Evolutionary conservation across 2,113 vertebrate species (phyloP).

Genomic region (Pampusana beccarii): DNA sequence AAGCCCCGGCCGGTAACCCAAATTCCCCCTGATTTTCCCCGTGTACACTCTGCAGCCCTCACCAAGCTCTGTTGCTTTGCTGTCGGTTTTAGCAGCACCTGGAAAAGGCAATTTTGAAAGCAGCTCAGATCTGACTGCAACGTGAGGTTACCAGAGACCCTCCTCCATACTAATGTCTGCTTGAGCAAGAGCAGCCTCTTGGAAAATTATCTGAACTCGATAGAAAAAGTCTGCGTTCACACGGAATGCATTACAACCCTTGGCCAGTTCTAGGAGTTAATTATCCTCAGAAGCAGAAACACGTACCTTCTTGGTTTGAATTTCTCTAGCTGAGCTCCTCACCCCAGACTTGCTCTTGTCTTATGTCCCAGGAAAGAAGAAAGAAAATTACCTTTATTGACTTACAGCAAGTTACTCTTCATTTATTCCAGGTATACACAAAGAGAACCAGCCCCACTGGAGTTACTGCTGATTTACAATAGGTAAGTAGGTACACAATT

Average conservation of each 20-base stretch:
- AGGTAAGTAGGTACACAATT: constrained; percentile 52
- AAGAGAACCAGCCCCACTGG: constrained; percentile 40
- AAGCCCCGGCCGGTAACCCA: neutral
- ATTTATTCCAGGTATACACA: constrained; percentile 20
- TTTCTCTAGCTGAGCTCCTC: neutral
- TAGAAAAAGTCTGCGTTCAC: neutral
- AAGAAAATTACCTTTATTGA: constrained; percentile 58
- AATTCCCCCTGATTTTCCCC: neutral
- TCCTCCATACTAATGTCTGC: neutral
- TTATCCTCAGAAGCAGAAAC: neutral
- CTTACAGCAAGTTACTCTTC: constrained; percentile 39
- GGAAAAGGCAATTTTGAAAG: neutral
- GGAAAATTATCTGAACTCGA: neutral
- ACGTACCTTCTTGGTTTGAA: neutral
- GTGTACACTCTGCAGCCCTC: accelerated
- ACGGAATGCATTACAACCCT: neutral
- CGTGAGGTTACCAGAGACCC: neutral
- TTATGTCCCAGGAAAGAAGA: constrained; percentile 17
- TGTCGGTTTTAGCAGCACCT: neutral
- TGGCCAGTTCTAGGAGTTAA: neutral
- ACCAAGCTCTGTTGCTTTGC: neutral
- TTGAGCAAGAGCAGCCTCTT: neutral
- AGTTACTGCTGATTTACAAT: constrained; percentile 54
- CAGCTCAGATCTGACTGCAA: neutral
- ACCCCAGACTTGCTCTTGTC: neutral